A percentile compares a stretch with the other conserved stretches of the same genome.
Conservation (phyloP, 2,888 invertebrate species). For the Apodemia mormo region DNA sequence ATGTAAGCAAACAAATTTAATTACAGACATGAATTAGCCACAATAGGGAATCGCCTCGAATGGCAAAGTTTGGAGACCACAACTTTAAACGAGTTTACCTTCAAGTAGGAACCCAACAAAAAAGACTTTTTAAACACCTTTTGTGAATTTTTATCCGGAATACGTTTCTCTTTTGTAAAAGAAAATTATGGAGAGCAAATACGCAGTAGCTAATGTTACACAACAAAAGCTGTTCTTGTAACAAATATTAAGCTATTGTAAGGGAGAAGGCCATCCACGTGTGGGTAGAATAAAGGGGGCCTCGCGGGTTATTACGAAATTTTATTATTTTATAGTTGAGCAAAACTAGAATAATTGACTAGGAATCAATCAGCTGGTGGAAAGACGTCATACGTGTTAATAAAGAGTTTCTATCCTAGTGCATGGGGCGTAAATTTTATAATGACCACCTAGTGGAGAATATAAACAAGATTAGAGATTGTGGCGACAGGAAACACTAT, state of each 20-base stretch:
- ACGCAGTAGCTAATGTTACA: not conserved
- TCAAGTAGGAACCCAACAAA: constrained; percentile 50
- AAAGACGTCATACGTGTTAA: too few species aligned
- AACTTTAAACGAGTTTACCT: constrained; percentile 62
- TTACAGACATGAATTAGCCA: constrained; percentile 75
- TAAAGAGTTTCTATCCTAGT: too few species aligned
- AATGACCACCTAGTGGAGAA: too few species aligned
- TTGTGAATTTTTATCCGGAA: constrained; percentile 31
- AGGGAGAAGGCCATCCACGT: constrained; percentile 3
- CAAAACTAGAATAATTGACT: too few species aligned
- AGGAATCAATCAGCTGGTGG: too few species aligned
- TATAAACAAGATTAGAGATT: too few species aligned
- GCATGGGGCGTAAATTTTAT: too few species aligned
- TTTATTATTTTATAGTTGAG: not conserved
- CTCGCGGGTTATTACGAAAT: not conserved
- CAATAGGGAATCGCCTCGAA: constrained; percentile 69
- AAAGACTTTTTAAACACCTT: constrained; percentile 56
- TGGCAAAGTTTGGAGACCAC: constrained; percentile 66
- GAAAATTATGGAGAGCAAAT: constrained; percentile 19
- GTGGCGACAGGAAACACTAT: too few species aligned
- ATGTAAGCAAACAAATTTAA: constrained; percentile 71
- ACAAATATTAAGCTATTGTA: not conserved
- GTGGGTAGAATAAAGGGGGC: not conserved
- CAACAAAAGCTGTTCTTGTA: not conserved
- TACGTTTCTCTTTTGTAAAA: constrained; percentile 21